phyloP scores from a whole-genome alignment of 1,140 invertebrate genomes.

The Pseudachorutes palmiensis region DNA sequence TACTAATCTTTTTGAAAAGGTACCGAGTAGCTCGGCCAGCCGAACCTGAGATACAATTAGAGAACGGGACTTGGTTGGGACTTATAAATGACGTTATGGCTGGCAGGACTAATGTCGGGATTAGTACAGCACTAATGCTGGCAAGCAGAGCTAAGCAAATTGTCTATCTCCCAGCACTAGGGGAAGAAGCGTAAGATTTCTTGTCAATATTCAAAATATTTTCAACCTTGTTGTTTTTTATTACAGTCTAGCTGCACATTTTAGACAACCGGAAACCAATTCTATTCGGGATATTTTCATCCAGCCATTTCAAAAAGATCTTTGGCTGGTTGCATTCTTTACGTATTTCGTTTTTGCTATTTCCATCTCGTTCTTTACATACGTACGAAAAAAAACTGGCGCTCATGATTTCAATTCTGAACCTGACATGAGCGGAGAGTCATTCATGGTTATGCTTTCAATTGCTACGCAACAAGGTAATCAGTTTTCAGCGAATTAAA shows the following conservation, averaged over 20 bases:
- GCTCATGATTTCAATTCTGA: slow-evolving; percentile 14
- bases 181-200: not conserved
- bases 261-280: slow-evolving; percentile 19
- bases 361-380: slow-evolving; percentile 21
- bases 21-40: no score
- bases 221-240: not conserved
- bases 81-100: not conserved
- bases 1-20: no score
- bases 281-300: slow-evolving; percentile 34
- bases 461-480: slow-evolving; percentile 35
- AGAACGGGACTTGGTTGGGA: not conserved
- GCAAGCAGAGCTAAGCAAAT: not conserved
- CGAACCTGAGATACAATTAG: no score
- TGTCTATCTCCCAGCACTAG: not conserved
- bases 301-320: slow-evolving; percentile 19
- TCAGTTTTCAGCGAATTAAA: not conserved
- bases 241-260: slow-evolving; percentile 29
- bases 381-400: slow-evolving; percentile 15
- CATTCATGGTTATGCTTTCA: slow-evolving; percentile 33
- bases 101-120: not conserved
- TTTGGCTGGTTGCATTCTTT: slow-evolving; percentile 30
- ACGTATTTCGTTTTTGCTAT: slow-evolving; percentile 28
- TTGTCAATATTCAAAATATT: not conserved
- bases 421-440: slow-evolving; percentile 32
- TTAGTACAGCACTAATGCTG: not conserved